Base-by-base conservation (phyloP, 2,113 vertebrate species). In the Smithornis capensis region DNA sequence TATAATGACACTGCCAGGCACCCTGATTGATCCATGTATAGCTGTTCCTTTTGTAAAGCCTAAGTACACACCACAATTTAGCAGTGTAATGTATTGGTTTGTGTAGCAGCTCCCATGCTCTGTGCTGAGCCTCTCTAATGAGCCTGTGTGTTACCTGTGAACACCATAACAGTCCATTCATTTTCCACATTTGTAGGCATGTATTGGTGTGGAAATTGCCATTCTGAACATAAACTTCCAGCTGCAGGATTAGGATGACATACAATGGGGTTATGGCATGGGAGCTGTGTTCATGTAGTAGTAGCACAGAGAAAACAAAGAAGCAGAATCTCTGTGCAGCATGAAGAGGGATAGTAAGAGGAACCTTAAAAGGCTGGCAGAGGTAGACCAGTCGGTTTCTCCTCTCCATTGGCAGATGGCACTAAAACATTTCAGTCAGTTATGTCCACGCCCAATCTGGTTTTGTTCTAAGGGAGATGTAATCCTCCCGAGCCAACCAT, bases 401-500 rank as follows among this genome's bases (percentile, higher is more conserved):
- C 10, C 28, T 80, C 67, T 94, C 68, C 75, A 22, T 53, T 88
- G 92, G 68, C 94, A 96, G 82, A 88, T 80, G 86, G 79, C 85
- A 80, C 63, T 86, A 45, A 90, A 93, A 45, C 67, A 69, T 86
- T 96, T 86, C 85, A 96, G 77, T 63, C 63, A 67, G 45, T 80
- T 86, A 56, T 55, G 79, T 95, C 85, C 92, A 92, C 3, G 19
- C 16, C 18, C 5, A 29, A 31, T 69, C 83, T 14, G 79, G 75
- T 80, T 95, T 69, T 92, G 68, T 86, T 95, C 79, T 88, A 28
- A 37, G 83, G 73, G 45, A 80, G 59, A 76, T 88, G 75, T 14
- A 81, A 85, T 93, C 67, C 88, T 93, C 82, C 82, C 50, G 90
- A 95, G 94, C 63, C 79, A 62, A 31, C 90, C 85, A 77, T 94